Percentiles rank a stretch among this genome's conserved stretches.
Conservation (phyloP, 2,888 invertebrate species). For the Galeruca laticollis region DNA sequence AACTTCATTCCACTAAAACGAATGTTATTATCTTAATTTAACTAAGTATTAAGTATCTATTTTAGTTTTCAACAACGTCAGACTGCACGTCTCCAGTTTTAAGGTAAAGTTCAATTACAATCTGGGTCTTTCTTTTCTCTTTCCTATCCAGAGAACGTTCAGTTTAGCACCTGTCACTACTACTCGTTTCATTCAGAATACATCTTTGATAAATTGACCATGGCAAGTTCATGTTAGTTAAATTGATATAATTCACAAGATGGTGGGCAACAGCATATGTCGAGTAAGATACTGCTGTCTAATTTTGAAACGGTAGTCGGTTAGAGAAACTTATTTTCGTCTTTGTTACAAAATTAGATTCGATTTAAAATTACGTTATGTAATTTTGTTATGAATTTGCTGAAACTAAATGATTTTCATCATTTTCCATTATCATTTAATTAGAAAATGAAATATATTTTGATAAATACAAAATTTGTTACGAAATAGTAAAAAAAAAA, state of each 20-base stretch:
- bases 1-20: no score
- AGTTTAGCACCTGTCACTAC: slow-evolving; percentile 25
- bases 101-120: slow-evolving; percentile 18
- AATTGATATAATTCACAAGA: slow-evolving; percentile 15
- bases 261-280: not conserved
- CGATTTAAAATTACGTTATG: slow-evolving; percentile 6
- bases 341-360: slow-evolving; percentile 11
- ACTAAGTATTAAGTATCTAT: not conserved
- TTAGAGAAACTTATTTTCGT: slow-evolving; percentile 12
- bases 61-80: not conserved
- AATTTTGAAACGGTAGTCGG: slow-evolving; percentile 15
- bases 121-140: not conserved
- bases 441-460: not conserved
- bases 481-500: not conserved
- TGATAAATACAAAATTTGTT: not conserved
- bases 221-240: slow-evolving; percentile 26
- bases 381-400: slow-evolving; percentile 21
- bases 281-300: not conserved
- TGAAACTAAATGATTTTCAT: slow-evolving; percentile 9
- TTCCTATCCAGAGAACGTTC: not conserved
- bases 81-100: slow-evolving; percentile 15
- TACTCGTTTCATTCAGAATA: slow-evolving; percentile 24
- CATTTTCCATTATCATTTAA: not conserved
- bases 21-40: no score
- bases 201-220: slow-evolving; percentile 24